Evolutionary conservation across 2,888 invertebrate species (phyloP), one percentile per base, ranked within the genome.

Genomic region (Alloplasta piceator): DNA sequence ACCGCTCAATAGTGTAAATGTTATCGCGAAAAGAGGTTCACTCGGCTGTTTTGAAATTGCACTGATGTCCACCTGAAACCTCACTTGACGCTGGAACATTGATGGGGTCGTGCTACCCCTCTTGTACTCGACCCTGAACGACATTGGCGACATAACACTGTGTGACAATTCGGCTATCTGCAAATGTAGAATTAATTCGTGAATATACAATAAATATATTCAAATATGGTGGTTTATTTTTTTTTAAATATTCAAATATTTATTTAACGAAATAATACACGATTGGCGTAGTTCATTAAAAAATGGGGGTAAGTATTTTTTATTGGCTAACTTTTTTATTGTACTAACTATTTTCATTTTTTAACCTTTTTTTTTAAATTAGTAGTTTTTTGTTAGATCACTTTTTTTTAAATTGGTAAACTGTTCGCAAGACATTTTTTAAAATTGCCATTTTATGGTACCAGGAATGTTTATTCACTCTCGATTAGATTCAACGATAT

Each of bases 121-220:
- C 91, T 98, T 98, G 93, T 99, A 99, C 92, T 99, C 99, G 78
- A 99, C 99, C 72, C 98, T 95, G 93, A 99, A 99, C 48, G 98
- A 98, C 95, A 98, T 98, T 64, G 99, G 98, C 83, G 98, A 98
- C 41, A 98, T 95, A n/a, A 99, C 99, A 90, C 98, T 99, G 93
- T 99, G 99, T 61, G 98, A 98, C 88, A 98, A 92, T 92, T 98
- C 98, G 12, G 98, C 97, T 95, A 98, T 98, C 98, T 98, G 93
- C 4, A 93, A 93, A 60, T 60, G 64, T 6, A 80, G 85, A 76
- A 63, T 52, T 67, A 74, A 66, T 26, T 14, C 6, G 43, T n/a
- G 68, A n/a, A 36, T 46, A 36, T 12, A 60, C 39, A 41, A 38
- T 14, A 63, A 60, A 52, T 26, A 26, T 26, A 26, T 26, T 26